Base-by-base conservation (phyloP, 2,888 invertebrate genomes). In the Ichneumoninae sp. region DNA sequence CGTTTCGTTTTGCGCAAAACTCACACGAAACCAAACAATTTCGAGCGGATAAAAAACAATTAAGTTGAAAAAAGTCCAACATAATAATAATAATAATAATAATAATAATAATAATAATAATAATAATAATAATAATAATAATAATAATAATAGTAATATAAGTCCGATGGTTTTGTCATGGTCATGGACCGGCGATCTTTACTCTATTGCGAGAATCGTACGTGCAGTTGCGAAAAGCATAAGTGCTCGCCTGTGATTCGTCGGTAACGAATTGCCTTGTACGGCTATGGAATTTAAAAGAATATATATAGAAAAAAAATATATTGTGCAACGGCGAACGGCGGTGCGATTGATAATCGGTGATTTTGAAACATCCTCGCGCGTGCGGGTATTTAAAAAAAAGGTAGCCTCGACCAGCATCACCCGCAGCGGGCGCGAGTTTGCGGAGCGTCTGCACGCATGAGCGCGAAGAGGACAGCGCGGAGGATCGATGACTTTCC, bases 401-500 rank as follows among this genome's bases (percentile, higher is more conserved):
- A 60, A 8, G 36, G 44, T 6, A 54, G 47, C n/a, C 71, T 33
- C 13, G 8, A 69, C 63, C 69, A 69, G 26, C 82, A 69, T 44
- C 63, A 36, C 63, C 36, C 26, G 47, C 69, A 70, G 80, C 57
- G 44, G 13, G 3, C 44, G 44, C 13, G 44, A 47, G 13, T 47
- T 16, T 16, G 44, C 44, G 44, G 13, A 3, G 13, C 13, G 54
- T 30, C 44, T 33, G 66, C 16, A 83, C 66, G 73, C 75, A 68
- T 47, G 85, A 70, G 81, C 40, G 71, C 36, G 54, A 57, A 19
- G 81, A 82, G 82, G 82, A 85, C 75, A 78, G 65, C 81, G 82
- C 80, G 1, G 80, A 84, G 82, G 83, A 87, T 86, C 84, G 83
- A 87, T 88, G 86, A 87, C 84, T 87, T 85, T 85, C 77, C 87